phyloP scores from a whole-genome alignment of 1,140 invertebrate species.

The Pomacea maculata region DNA sequence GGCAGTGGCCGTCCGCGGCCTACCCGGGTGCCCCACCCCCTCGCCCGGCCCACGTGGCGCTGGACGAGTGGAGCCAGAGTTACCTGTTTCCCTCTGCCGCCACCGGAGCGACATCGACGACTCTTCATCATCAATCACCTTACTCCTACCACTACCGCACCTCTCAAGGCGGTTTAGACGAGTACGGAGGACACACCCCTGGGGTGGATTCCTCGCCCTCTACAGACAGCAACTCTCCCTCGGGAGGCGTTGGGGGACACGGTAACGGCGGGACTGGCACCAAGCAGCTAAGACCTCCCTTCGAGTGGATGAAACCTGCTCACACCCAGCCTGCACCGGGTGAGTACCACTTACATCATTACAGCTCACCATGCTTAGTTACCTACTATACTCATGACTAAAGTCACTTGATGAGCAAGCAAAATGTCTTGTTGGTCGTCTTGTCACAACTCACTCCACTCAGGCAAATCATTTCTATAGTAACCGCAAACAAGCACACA shows the following conservation, averaged over 20 bases:
- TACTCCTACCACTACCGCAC: slow-evolving; percentile 13
- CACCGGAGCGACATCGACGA: background rate
- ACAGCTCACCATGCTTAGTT: too few species aligned
- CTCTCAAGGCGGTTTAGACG: background rate
- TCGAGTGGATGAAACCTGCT: slow-evolving; percentile 29
- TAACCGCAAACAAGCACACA: too few species aligned
- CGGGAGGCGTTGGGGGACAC: background rate
- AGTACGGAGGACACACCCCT: background rate
- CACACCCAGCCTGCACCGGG: slow-evolving; percentile 17
- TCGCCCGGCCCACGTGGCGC: slow-evolving; percentile 9
- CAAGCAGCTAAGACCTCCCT: slow-evolving; percentile 18
- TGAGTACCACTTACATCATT: background rate
- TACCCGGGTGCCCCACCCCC: background rate
- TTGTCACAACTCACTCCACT: too few species aligned
- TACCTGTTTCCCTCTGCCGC: background rate
- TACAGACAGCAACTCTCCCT: slow-evolving; percentile 8
- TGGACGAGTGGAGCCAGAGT: slow-evolving; percentile 23
- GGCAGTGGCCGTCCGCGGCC: background rate
- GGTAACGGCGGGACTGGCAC: background rate
- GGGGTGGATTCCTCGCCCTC: slow-evolving; percentile 5
- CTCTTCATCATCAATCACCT: background rate
- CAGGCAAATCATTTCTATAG: too few species aligned
- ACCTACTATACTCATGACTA: too few species aligned
- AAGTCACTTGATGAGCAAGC: too few species aligned
- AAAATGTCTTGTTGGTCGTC: too few species aligned